phyloP scores from a whole-genome alignment of 2,888 invertebrate species.

The Heliconius erato region DNA sequence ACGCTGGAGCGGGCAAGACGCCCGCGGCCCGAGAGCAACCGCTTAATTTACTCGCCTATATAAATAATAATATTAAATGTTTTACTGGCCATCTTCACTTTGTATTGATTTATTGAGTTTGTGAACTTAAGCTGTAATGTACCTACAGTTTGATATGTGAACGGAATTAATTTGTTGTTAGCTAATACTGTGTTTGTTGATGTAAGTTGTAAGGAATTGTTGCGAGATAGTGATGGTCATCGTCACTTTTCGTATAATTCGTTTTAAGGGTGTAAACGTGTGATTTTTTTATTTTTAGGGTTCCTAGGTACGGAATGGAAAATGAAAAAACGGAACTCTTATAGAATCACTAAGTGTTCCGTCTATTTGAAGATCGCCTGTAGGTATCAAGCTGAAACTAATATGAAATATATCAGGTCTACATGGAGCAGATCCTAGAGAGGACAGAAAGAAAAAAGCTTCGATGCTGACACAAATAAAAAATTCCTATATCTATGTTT shows the following conservation, averaged over 20 bases:
- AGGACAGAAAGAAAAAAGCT: no score
- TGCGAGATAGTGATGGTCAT: background rate
- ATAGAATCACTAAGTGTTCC: no score
- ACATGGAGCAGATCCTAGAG: no score
- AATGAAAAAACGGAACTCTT: no score
- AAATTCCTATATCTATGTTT: no score
- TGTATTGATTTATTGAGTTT: slow-evolving; percentile 21
- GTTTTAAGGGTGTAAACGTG: background rate
- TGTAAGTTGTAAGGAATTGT: background rate
- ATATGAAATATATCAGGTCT: no score
- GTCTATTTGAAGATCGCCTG: no score
- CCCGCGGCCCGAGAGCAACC: slow-evolving; percentile 55
- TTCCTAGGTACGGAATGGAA: no score
- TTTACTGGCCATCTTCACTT: slow-evolving; percentile 19
- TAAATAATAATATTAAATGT: slow-evolving; percentile 48
- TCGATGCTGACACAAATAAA: no score
- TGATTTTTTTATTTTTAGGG: background rate
- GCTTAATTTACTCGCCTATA: slow-evolving; percentile 58
- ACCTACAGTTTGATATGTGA: background rate
- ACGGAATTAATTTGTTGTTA: background rate
- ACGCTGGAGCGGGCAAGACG: slow-evolving; percentile 63
- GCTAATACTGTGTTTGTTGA: background rate
- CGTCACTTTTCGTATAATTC: background rate
- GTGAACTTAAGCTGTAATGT: background rate
- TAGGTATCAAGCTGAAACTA: no score